Conservation (phyloP, 23 tunicate species). For the Oikopleura dioica region DNA sequence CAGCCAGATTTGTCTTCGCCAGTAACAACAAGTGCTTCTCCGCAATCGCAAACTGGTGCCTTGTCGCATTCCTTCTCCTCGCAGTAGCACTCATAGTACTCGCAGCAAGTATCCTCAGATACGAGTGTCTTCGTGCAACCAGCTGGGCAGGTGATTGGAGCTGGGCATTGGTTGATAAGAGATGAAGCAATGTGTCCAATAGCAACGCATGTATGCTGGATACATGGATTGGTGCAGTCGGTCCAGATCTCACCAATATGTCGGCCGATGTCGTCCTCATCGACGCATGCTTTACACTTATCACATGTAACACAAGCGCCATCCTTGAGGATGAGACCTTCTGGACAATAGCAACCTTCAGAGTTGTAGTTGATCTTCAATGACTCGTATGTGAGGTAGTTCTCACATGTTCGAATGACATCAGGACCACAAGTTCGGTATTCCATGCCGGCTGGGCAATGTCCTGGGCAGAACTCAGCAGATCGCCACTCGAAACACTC, state of each 20-base stretch:
- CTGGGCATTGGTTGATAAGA: not conserved
- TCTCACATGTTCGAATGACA: slow-evolving; percentile 41
- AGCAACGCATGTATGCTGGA: slow-evolving; percentile 22
- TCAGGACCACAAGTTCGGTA: slow-evolving; percentile 62
- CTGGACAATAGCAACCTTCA: slow-evolving; percentile 96
- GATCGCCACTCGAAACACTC: slow-evolving; percentile 86
- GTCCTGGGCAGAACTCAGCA: slow-evolving; percentile 32
- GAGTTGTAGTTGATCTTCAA: slow-evolving; percentile 18
- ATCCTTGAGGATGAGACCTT: slow-evolving; percentile 34
- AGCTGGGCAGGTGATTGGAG: slow-evolving; percentile 33
- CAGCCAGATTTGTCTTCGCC: slow-evolving; percentile 31
- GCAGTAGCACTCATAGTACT: not conserved
- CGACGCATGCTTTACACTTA: slow-evolving; percentile 49
- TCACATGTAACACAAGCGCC: slow-evolving; percentile 28
- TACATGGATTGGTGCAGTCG: slow-evolving; percentile 29
- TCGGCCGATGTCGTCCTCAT: slow-evolving; percentile 30
- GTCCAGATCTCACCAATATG: slow-evolving; percentile 53
- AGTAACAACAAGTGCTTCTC: slow-evolving; percentile 22
- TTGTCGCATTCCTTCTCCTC: not conserved
- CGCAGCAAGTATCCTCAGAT: not conserved
- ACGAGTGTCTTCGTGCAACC: not conserved
- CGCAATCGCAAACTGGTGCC: slow-evolving; percentile 19
- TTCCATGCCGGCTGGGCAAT: slow-evolving; percentile 28
- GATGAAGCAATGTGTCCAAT: slow-evolving; percentile 43
- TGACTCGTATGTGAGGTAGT: slow-evolving; percentile 38